A percentile compares a stretch with the other conserved stretches of the same genome.
Evolutionary conservation across 2,888 invertebrate genomes (phyloP).

Genomic region (Idaea aversata): DNA sequence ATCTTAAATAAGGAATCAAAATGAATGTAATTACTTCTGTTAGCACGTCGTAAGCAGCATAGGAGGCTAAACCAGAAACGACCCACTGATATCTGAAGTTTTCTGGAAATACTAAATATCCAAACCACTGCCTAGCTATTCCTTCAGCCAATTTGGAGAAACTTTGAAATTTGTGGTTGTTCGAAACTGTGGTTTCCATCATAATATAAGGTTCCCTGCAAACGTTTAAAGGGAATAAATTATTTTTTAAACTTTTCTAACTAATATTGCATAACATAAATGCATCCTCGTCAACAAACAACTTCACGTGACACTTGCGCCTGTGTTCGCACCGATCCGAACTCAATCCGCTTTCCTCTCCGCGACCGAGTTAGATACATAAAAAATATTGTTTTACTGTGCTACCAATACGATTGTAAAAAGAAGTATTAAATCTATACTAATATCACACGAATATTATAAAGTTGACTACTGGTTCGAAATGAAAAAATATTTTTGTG

Average conservation of each 20-base stretch:
- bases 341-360: too few relatives aligned
- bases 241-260: neutral
- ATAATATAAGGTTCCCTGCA: slow-evolving; percentile 66
- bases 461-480: too few relatives aligned
- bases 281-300: too few relatives aligned
- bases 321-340: too few relatives aligned
- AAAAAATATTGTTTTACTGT: too few relatives aligned
- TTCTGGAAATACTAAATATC: slow-evolving; percentile 78
- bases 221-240: slow-evolving; percentile 2
- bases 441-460: too few relatives aligned
- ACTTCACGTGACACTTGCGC: too few relatives aligned
- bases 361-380: too few relatives aligned
- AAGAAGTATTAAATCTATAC: too few relatives aligned
- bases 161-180: slow-evolving; percentile 65
- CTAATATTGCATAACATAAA: too few relatives aligned
- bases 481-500: too few relatives aligned
- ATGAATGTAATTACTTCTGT: slow-evolving; percentile 54
- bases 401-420: too few relatives aligned
- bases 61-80: slow-evolving; percentile 78
- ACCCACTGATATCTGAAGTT: slow-evolving; percentile 84
- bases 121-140: slow-evolving; percentile 86
- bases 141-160: slow-evolving; percentile 82
- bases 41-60: slow-evolving; percentile 81
- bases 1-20: slow-evolving; percentile 11
- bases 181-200: slow-evolving; percentile 53